Evolutionary conservation across 2,888 invertebrate genomes (phyloP).

Genomic region (Bombylius major): DNA sequence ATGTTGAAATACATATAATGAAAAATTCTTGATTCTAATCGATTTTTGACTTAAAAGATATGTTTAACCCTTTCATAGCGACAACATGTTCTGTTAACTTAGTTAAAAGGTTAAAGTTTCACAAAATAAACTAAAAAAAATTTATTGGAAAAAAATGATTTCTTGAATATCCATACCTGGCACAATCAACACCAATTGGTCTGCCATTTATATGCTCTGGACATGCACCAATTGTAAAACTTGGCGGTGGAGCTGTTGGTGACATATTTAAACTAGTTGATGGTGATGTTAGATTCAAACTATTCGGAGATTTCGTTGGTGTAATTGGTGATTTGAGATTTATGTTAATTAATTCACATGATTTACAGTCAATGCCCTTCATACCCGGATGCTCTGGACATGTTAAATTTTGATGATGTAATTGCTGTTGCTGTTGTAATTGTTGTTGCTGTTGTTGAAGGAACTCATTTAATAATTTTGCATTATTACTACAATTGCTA

Average conservation of each 20-base stretch:
- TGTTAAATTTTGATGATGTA: slow-evolving; percentile 11
- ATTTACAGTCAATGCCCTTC: slow-evolving; percentile 33
- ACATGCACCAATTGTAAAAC: slow-evolving; percentile 79
- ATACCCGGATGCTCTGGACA: slow-evolving; percentile 31
- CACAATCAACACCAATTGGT: slow-evolving; percentile 86
- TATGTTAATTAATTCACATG: slow-evolving; percentile 31
- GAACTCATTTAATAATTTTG: slow-evolving; percentile 32
- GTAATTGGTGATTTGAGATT: slow-evolving; percentile 21
- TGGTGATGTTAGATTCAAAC: slow-evolving; percentile 22
- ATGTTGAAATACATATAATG: too few relatives aligned
- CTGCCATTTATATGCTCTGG: slow-evolving; percentile 90
- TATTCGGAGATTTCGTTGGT: slow-evolving; percentile 22
- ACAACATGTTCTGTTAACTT: too few relatives aligned
- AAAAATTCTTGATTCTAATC: too few relatives aligned
- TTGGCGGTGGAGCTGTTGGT: slow-evolving; percentile 20
- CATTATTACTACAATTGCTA: slow-evolving; percentile 20
- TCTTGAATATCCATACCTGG: slow-evolving; percentile 30
- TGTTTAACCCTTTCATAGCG: too few relatives aligned
- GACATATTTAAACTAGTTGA: slow-evolving; percentile 17
- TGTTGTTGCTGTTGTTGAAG: slow-evolving; percentile 30
- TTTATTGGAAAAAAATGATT: too few relatives aligned
- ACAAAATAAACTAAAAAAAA: too few relatives aligned
- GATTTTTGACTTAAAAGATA: too few relatives aligned
- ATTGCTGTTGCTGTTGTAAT: slow-evolving; percentile 22
- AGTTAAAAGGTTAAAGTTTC: too few relatives aligned